Evolutionary conservation across 2,888 invertebrate genomes (phyloP), one percentile per base, ranked within the genome.

Genomic region (Dasysyrphus tricinctus): DNA sequence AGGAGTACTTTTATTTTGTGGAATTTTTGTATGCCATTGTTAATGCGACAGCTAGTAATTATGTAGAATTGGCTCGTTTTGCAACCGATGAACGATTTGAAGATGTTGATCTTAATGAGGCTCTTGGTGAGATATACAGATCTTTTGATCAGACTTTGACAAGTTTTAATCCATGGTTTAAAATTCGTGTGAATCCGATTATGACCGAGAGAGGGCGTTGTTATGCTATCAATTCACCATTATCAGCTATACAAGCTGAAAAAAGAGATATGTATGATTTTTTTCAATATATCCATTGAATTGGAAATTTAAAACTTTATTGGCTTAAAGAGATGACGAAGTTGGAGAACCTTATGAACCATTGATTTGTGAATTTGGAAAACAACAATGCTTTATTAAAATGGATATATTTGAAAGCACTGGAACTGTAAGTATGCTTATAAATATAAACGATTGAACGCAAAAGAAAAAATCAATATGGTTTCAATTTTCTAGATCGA

Each of bases 151-250:
- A 91, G 83, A 89, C 89, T 6, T 88, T 91, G 19, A 89, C 88
- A 51, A 91, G 90, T 32, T 91, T 89, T 39, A 73, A 88, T 75
- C 67, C 88, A 7, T 78, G 89, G 59, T 89, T 90, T 51, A 74
- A 89, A 19, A 89, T 92, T 12, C 86, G 90, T 24, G 90, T 91
- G 8, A 88, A 88, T 42, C 88, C 90, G 0, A 93, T 95, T 1
- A 94, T 96, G 93, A 95, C 95, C 0, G 96, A 96, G 89, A 91
- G 93, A 7, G 96, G 96, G 0, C 92, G 94, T 0, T 96, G 96
- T 88, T 94, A 94, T 89, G 93, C 94, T 5, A 94, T 95, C 39
- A 96, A 96, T 89, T 95, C 95, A 0, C 91, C 92, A 42, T 90
- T 92, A 89, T 79, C 83, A 6, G 11, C 54, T 11, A 49, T 75